Evolutionary conservation across 1,140 invertebrate genomes (phyloP), one percentile per base, ranked within the genome.

Genomic region (Cyclargus thomasi): DNA sequence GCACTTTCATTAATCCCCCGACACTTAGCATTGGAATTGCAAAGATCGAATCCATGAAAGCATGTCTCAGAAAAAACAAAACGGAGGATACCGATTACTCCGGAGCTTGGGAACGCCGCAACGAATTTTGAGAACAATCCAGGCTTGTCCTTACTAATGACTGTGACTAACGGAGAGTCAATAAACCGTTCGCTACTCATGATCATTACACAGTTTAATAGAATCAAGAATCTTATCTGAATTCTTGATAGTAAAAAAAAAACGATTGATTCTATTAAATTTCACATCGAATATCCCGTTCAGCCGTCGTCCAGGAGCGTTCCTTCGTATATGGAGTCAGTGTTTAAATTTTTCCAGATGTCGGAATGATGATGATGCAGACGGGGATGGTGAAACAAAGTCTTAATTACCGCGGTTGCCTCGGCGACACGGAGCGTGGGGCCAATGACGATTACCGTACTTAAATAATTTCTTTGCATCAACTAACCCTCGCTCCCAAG

Each of bases 311-410:
- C 74, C 75, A 78, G 74, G 72, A 78, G 77, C 82, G 81, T 86
- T 80, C 83, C 81, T 90, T 83, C 91, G 89, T 85, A 82, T 85
- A 82, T 87, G 86, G 86, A 92, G 90, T 91, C 90, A 91, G 87
- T 86, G 85, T 92, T 90, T 93, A 90, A 86, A 92, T 94, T 93
- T 94, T 96, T 96, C 81, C 96, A 96, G 96, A 96, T 97, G 96
- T 97, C 90, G 95, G 96, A 93, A 96, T 97, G 95, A 96, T 97
- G 93, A 96, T 97, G 95, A 96, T 96, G 95, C 95, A 97, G 94
- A 94, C 94, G 86, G 95, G 95, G 92, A 96, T 97, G 95, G 95
- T 97, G 93, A 96, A 96, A 93, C 94, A 95, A 92, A 94, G 93
- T 90, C 91, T 94, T 91, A 95, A 94, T 92, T 95, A 94, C 93